A percentile compares a stretch with the other conserved stretches of the same genome.
Evolutionary conservation across 2,888 invertebrate species (phyloP).

Genomic region (Ommatoiulus sabulosus): DNA sequence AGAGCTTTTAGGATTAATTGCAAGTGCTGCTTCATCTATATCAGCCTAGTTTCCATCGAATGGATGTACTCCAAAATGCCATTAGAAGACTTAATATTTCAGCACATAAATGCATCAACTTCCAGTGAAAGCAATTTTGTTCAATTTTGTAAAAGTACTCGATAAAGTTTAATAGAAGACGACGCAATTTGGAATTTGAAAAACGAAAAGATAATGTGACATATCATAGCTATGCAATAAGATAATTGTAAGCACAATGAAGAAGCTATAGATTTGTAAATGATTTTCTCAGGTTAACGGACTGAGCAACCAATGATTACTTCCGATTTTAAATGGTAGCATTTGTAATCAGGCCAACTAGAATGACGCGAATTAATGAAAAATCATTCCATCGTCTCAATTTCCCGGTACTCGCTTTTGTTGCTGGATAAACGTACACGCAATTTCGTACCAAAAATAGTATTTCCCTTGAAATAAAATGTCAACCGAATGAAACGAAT

Average conservation of each 20-base stretch:
- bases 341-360: too few species aligned
- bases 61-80: neutral
- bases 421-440: neutral
- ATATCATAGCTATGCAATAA: too few species aligned
- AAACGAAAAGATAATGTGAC: too few species aligned
- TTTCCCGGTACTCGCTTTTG: neutral
- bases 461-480: neutral
- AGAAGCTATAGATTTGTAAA: too few species aligned
- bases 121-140: neutral
- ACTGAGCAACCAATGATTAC: too few species aligned
- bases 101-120: neutral
- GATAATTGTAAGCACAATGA: too few species aligned
- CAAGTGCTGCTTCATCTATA: conserved; percentile 16
- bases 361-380: too few species aligned
- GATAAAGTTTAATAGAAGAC: too few species aligned
- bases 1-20: conserved; percentile 24
- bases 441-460: neutral
- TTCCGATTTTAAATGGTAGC: too few species aligned
- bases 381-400: neutral
- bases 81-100: neutral
- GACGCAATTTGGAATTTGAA: too few species aligned
- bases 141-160: neutral
- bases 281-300: too few species aligned
- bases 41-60: neutral
- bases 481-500: neutral